Evolutionary conservation across 1,140 invertebrate species (phyloP), one percentile per base, ranked within the genome.

Genomic region (Anoplolepis gracilipes): DNA sequence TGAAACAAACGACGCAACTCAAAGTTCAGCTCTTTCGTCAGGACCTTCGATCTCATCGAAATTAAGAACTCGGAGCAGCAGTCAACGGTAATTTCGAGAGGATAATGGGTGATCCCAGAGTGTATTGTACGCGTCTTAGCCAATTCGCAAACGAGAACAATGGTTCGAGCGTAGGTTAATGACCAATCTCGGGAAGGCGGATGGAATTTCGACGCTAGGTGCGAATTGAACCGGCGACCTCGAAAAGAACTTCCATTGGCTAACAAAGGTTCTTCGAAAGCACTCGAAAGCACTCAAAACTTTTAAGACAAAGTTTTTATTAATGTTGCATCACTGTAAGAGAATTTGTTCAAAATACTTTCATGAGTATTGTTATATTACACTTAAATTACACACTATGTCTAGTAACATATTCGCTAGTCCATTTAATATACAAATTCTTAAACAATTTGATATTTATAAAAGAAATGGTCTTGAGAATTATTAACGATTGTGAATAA

Each of bases 61-160:
- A 69, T 90, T 87, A 87, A 89, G 85, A 89, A 85, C 85, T 65
- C 53, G 67, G 22, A 36, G 46, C 69, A 72, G 62, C 79, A 89
- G 64, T 76, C 79, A 87, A 65, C 85, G 88, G 87, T 92, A 93
- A 93, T 92, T 89, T 90, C 86, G 82, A 75, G 28, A 82, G 88
- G 87, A 93, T 92, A 93, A 93, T 92, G 82, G 89, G 67, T 88
- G 84, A 84, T 85, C 72, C 85, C 85, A 85, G 84, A 88, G 84
- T 87, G 90, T 88, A 93, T 92, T 93, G 90, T 93, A 85, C 91
- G 86, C 85, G 77, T 86, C 87, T 87, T 88, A 88, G 86, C 84
- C 86, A 79, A 88, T 90, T 93, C 90, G 85, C 84, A 53, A 89
- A 85, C 57, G 70, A 90, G 92, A 93, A 92, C 92, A 93, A 93